Percentiles rank a stretch among this genome's conserved stretches.
Evolutionary conservation across 2,888 invertebrate genomes (phyloP).

Genomic region (Nesidiocoris tenuis): DNA sequence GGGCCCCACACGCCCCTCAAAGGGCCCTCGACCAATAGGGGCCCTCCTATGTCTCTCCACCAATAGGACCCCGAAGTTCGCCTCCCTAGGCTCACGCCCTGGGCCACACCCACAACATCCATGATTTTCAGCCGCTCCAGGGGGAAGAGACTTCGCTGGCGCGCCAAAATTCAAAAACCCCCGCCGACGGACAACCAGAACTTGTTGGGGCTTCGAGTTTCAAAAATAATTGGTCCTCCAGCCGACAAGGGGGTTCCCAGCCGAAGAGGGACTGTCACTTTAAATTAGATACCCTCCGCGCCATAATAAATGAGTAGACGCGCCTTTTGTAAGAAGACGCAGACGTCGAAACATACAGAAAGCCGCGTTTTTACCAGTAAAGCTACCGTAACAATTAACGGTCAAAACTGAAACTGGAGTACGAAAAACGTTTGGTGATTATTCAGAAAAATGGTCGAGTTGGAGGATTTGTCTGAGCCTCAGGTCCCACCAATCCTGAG

Average conservation of each 20-base stretch:
- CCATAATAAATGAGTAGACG: slow-evolving; percentile 10
- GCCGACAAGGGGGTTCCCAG: not conserved
- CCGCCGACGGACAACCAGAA: slow-evolving; percentile 8
- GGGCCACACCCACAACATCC: slow-evolving; percentile 40
- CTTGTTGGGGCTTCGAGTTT: slow-evolving; percentile 28
- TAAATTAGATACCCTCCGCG: slow-evolving; percentile 10
- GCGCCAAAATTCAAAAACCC: slow-evolving; percentile 42
- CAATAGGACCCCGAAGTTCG: slow-evolving; percentile 27
- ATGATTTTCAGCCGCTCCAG: slow-evolving; percentile 24
- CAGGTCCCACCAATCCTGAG: too few species aligned
- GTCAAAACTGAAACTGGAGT: not conserved
- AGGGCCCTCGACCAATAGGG: slow-evolving; percentile 36
- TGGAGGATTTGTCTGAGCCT: too few species aligned
- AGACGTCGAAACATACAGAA: not conserved
- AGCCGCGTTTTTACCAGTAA: not conserved
- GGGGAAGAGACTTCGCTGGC: not conserved
- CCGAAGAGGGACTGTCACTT: slow-evolving; percentile 26
- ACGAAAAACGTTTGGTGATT: too few species aligned
- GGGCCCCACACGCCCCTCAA: slow-evolving; percentile 29
- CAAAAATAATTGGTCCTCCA: slow-evolving; percentile 33
- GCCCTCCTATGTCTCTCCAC: not conserved
- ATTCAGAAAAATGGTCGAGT: too few species aligned
- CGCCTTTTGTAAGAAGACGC: not conserved
- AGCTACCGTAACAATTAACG: not conserved
- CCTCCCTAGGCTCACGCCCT: slow-evolving; percentile 39